A percentile compares a stretch with the other conserved stretches of the same genome.
phyloP scores from a whole-genome alignment of 2,888 invertebrate species.

The Spialia ferax region DNA sequence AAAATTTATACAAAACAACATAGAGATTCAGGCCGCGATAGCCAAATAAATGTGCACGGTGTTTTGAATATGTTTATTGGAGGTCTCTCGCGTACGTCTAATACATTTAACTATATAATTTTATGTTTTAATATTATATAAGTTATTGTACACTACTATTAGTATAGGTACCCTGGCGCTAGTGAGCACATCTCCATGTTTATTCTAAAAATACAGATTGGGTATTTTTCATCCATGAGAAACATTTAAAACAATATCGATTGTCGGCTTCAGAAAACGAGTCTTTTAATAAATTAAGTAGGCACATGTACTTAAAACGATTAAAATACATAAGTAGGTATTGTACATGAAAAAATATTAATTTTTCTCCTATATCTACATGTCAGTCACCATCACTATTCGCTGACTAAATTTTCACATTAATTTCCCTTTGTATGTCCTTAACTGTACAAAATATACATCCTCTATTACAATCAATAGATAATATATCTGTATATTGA shows the following conservation, averaged over 20 bases:
- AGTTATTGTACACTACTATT: slow-evolving; percentile 7
- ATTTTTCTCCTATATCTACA: slow-evolving; percentile 56
- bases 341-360: slow-evolving; percentile 66
- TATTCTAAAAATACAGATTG: slow-evolving; percentile 11
- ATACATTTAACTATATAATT: neutral
- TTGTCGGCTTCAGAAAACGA: slow-evolving; percentile 35
- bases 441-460: slow-evolving; percentile 63
- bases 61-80: neutral
- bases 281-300: slow-evolving; percentile 54
- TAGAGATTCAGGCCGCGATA: slow-evolving; percentile 13
- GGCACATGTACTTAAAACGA: slow-evolving; percentile 48
- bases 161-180: slow-evolving; percentile 22
- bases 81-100: neutral
- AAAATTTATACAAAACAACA: slow-evolving; percentile 28
- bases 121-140: neutral
- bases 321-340: slow-evolving; percentile 55
- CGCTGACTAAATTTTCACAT: slow-evolving; percentile 51
- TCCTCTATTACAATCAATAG: slow-evolving; percentile 43
- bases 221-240: neutral
- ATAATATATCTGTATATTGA: slow-evolving; percentile 34
- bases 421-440: slow-evolving; percentile 42
- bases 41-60: slow-evolving; percentile 1
- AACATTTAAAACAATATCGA: slow-evolving; percentile 21
- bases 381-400: slow-evolving; percentile 55
- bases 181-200: slow-evolving; percentile 27